These are phyloP conservation scores for Brachypalpus laphriformis DNA, from an alignment of 2,888 invertebrate genomes.

Conservation along the genomic window DNA sequence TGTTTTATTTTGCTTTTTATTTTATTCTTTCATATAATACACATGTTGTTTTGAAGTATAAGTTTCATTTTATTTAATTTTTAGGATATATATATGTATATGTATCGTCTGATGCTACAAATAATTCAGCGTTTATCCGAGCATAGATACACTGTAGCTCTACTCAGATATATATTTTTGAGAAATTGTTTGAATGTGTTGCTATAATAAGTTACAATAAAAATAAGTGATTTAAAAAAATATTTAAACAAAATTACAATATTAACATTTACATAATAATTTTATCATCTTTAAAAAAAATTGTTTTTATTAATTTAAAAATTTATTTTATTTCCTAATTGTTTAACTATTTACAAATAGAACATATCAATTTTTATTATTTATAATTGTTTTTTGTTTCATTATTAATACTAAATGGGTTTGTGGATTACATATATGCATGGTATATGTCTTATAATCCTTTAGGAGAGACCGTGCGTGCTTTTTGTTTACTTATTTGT, in stretches of 20 bases:
- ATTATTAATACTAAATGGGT: slow-evolving; percentile 69
- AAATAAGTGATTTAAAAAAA: slow-evolving; percentile 75
- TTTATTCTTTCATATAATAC: slow-evolving; percentile 72
- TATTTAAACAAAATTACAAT: slow-evolving; percentile 65
- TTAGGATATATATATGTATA: slow-evolving; percentile 62
- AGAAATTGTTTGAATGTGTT: slow-evolving; percentile 79
- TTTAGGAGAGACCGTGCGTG: slow-evolving; percentile 75
- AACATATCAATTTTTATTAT: slow-evolving; percentile 34
- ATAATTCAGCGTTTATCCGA: slow-evolving; percentile 62
- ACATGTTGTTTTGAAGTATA: slow-evolving; percentile 76
- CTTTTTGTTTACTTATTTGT: slow-evolving; percentile 68
- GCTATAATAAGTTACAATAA: slow-evolving; percentile 75
- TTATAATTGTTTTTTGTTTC: slow-evolving; percentile 54
- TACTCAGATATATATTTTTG: slow-evolving; percentile 76
- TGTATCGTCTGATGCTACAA: slow-evolving; percentile 67
- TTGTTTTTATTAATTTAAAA: slow-evolving; percentile 62
- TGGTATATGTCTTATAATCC: slow-evolving; percentile 70
- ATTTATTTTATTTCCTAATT: slow-evolving; percentile 75
- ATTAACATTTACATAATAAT: slow-evolving; percentile 66
- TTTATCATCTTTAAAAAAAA: slow-evolving; percentile 43
- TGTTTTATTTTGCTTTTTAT: slow-evolving; percentile 67
- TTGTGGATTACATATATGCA: slow-evolving; percentile 73
- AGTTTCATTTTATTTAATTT: slow-evolving; percentile 44
- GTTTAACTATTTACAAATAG: slow-evolving; percentile 76
- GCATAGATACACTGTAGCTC: slow-evolving; percentile 69